Evolutionary conservation across 2,797 vertebrate species (phyloP).

Genomic region (Acanthurus tractus): DNA sequence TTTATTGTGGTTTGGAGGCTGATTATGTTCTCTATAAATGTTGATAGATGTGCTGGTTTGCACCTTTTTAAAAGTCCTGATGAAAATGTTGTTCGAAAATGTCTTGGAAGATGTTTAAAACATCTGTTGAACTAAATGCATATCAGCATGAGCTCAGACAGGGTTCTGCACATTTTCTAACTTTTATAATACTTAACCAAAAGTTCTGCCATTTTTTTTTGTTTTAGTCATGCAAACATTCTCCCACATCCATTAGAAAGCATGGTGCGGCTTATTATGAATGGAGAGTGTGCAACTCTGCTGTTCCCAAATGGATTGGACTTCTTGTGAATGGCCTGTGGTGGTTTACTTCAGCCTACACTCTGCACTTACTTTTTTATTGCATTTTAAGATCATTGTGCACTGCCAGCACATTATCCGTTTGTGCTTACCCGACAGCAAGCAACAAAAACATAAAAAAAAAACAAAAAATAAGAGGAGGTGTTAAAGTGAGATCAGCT

Average conservation of each 20-base stretch:
- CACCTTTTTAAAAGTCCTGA: slow-evolving; percentile 5
- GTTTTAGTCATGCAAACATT: slow-evolving; percentile 26
- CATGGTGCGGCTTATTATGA: slow-evolving; percentile 44
- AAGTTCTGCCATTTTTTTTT: slow-evolving; percentile 11
- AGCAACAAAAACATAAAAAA: slow-evolving; percentile 30
- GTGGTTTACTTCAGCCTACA: slow-evolving; percentile 56
- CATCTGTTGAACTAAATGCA: slow-evolving; percentile 15
- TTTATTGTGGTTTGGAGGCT: background rate
- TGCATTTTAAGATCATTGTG: slow-evolving; percentile 58
- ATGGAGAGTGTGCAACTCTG: slow-evolving; percentile 42
- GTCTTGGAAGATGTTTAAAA: background rate
- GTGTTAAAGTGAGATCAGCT: slow-evolving; percentile 16
- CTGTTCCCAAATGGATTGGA: slow-evolving; percentile 44
- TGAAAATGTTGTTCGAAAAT: background rate
- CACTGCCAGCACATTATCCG: slow-evolving; percentile 30
- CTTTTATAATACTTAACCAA: slow-evolving; percentile 7
- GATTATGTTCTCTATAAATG: background rate
- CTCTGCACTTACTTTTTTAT: slow-evolving; percentile 57
- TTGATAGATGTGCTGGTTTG: slow-evolving; percentile 22
- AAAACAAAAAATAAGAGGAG: background rate
- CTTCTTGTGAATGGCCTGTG: slow-evolving; percentile 43
- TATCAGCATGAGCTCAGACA: background rate
- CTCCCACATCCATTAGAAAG: slow-evolving; percentile 48
- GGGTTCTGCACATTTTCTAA: background rate
- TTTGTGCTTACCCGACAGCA: slow-evolving; percentile 31